Base-by-base conservation (phyloP, 1,140 invertebrate genomes). In the Prorops nasuta region DNA sequence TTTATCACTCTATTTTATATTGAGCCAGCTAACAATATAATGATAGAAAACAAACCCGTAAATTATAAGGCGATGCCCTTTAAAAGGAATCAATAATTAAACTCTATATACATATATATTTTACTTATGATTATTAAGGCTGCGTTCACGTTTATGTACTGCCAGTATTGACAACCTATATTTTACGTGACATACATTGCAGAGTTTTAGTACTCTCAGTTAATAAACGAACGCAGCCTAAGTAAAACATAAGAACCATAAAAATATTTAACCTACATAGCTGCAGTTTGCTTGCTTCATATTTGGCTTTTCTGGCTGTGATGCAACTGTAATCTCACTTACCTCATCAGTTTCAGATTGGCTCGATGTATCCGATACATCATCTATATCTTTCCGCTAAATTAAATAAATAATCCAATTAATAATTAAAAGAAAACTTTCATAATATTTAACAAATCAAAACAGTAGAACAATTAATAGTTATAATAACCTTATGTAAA, bases 321-420 rank as follows among this genome's bases (percentile, higher is more conserved):
- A 70, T 37, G 72, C 69, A 34, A 77, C 66, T 8, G 74, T 77
- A 48, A 64, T 67, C 51, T 77, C 73, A 56, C 72, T 77, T 35
- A 70, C 51, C 54, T 78, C 74, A 12, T 78, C 75, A 4, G 70
- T 73, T 58, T 77, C 76, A 3, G 74, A 77, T 48, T 74, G 71
- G 55, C 71, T 74, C 6, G 70, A 73, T 14, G 63, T 69, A 49
- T 65, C 73, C 51, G 62, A 69, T 31, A 49, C 60, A 28, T 71
- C 64, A 18, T 58, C 66, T 44, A 65, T 63, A 54, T 53, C 54
- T 43, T 63, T 67, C 17, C 61, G 60, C 60, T 56, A 21, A 38
- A 49, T 39, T n/a, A 14, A 39, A 16, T 12, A 16, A 3, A 41
- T 28, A 41, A 45, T 34, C 37, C 8, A 44, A 24, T 43, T 45